Conservation (phyloP, 2,888 invertebrate species). For the Ophioninae sp. region DNA sequence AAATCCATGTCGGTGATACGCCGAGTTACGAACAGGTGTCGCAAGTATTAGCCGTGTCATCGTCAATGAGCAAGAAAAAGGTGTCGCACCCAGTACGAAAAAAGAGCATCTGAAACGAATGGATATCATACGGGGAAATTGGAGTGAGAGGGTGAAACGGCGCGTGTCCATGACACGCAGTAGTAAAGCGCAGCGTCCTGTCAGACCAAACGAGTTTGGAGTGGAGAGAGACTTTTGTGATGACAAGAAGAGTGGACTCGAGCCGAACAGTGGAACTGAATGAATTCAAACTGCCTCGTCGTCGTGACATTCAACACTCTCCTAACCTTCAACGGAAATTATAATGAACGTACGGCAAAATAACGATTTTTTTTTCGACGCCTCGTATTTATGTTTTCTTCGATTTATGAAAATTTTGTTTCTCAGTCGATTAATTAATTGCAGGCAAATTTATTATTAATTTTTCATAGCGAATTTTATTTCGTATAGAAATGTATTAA, state of each 20-base stretch:
- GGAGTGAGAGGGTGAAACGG: conserved; percentile 17
- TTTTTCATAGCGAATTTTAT: no score
- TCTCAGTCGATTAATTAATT: no score
- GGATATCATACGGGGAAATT: background rate
- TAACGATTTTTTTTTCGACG: background rate
- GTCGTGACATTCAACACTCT: background rate
- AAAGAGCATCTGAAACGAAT: background rate
- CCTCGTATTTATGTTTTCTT: background rate
- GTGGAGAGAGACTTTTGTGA: conserved; percentile 18
- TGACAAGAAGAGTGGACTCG: conserved; percentile 46
- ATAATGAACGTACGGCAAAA: background rate
- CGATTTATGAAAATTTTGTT: background rate
- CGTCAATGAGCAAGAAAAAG: background rate
- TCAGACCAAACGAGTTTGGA: conserved; percentile 27
- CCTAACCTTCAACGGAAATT: background rate
- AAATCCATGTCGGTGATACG: background rate
- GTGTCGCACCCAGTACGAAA: background rate
- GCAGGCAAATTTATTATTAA: no score
- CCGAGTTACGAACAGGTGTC: background rate
- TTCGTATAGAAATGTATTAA: no score
- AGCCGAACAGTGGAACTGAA: conserved; percentile 18
- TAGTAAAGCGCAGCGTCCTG: conserved; percentile 22
- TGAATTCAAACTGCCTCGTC: background rate
- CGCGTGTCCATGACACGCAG: conserved; percentile 18
- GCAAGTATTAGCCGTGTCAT: background rate